Evolutionary conservation across 2,797 vertebrate genomes (phyloP).

Genomic region (Liasis olivaceus): DNA sequence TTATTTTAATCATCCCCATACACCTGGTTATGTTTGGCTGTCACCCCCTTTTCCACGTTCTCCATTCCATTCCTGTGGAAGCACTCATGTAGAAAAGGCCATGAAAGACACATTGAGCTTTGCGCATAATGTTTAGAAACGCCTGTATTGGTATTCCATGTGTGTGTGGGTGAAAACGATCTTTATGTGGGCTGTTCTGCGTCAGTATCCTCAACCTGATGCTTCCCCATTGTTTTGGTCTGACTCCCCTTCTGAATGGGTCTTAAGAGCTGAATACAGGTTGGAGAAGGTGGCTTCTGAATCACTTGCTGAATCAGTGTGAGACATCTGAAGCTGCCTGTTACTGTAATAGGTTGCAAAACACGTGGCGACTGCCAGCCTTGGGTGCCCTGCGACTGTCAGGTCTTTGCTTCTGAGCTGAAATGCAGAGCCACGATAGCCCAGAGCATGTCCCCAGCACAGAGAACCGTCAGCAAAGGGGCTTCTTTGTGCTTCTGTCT

Average conservation of each 20-base stretch:
- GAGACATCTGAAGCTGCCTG: neutral
- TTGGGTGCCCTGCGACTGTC: neutral
- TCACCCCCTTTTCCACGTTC: no score
- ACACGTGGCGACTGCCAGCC: no score
- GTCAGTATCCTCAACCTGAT: neutral
- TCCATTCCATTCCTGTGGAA: no score
- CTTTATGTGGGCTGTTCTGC: neutral
- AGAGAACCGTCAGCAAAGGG: neutral
- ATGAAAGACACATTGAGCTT: no score
- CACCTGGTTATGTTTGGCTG: no score
- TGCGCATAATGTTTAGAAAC: no score
- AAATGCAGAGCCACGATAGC: accelerated
- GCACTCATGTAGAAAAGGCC: no score
- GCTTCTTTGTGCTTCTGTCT: conserved; percentile 30
- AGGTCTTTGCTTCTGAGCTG: neutral
- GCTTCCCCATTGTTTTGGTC: no score
- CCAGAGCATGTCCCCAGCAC: neutral
- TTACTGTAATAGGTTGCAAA: neutral
- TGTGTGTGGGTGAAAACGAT: neutral
- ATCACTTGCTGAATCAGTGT: neutral
- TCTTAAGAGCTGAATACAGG: no score
- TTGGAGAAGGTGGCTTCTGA: no score
- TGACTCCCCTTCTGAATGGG: no score
- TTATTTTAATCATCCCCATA: no score
- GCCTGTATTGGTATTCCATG: neutral